Conservation (phyloP, 2,888 invertebrate genomes). For the Autographa pulchrina region DNA sequence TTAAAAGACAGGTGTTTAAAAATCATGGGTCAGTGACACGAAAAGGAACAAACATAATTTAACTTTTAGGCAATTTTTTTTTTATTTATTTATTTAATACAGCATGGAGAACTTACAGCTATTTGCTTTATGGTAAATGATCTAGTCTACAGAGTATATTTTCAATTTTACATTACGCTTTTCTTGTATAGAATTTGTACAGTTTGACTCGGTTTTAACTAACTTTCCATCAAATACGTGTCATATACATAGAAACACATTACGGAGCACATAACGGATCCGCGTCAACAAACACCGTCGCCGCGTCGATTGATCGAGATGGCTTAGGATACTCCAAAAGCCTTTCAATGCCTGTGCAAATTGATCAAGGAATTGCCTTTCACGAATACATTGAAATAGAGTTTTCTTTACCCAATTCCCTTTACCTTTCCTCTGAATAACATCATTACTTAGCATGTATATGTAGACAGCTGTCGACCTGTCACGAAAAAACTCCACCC, state of each 20-base stretch:
- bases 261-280: slow-evolving; percentile 14
- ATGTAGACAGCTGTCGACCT: slow-evolving; percentile 10
- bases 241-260: background rate
- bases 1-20: too few species aligned
- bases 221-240: background rate
- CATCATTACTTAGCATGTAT: slow-evolving; percentile 32
- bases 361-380: slow-evolving; percentile 52
- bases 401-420: slow-evolving; percentile 38
- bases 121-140: too few species aligned
- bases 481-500: slow-evolving; percentile 22
- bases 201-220: background rate
- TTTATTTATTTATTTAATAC: too few species aligned
- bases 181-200: background rate
- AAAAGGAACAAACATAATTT: too few species aligned
- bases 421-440: slow-evolving; percentile 39
- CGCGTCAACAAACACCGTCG: slow-evolving; percentile 12
- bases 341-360: slow-evolving; percentile 45
- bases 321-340: slow-evolving; percentile 26
- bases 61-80: too few species aligned
- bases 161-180: too few species aligned
- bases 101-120: too few species aligned
- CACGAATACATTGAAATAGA: slow-evolving; percentile 50
- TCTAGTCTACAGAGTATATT: too few species aligned
- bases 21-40: too few species aligned
- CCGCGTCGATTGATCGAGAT: slow-evolving; percentile 15